These are phyloP conservation scores for Chloroclystis v-ata DNA, from an alignment of 2,888 invertebrate genomes.

Conservation along the genomic window DNA sequence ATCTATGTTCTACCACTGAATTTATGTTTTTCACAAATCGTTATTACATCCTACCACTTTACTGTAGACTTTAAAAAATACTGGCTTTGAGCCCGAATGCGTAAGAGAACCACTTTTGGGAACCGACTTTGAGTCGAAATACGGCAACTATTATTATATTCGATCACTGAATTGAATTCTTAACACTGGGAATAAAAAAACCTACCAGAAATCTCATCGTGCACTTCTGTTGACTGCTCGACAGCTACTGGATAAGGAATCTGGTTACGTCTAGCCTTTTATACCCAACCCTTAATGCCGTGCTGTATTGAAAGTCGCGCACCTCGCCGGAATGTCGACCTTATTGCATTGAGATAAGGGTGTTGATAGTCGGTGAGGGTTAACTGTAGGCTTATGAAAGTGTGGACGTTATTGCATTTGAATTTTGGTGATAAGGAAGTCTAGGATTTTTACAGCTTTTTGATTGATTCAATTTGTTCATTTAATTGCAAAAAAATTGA, in stretches of 20 bases:
- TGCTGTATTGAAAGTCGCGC: conserved; percentile 46
- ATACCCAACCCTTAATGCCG: conserved; percentile 48
- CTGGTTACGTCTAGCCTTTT: conserved; percentile 51
- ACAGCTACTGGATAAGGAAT: conserved; percentile 70
- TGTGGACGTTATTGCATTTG: conserved; percentile 14
- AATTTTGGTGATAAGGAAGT: conserved; percentile 4
- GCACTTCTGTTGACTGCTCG: conserved; percentile 75
- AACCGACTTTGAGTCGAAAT: no score
- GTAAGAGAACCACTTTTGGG: no score
- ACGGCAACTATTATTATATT: no score
- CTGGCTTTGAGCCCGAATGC: no score
- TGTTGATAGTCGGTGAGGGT: conserved; percentile 14
- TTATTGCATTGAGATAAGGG: conserved; percentile 20
- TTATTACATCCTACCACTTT: no score
- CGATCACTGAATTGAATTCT: no score
- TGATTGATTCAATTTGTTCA: conserved; percentile 1
- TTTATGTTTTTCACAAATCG: no score
- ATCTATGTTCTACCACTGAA: no score
- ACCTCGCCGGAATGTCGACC: conserved; percentile 33
- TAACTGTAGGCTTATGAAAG: conserved; percentile 19
- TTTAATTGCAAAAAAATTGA: no score
- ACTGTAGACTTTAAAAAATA: no score
- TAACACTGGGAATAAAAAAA: conserved; percentile 27
- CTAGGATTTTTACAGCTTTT: conserved; percentile 1
- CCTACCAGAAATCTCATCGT: conserved; percentile 76